Evolutionary conservation across 2,888 invertebrate species (phyloP).

Genomic region (Hybos culiciformis): DNA sequence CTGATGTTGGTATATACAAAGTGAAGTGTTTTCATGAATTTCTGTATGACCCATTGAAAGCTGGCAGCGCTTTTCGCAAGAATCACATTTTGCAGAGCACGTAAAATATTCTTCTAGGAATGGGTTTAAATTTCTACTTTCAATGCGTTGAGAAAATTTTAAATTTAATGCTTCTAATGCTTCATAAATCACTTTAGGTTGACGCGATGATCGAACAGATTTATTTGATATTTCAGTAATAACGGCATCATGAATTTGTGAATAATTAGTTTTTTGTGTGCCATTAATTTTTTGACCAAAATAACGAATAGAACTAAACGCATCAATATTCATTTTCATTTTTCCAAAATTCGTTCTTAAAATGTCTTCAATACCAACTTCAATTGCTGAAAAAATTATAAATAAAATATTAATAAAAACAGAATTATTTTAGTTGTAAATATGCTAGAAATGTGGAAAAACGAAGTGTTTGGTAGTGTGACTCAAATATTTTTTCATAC

Average conservation of each 20-base stretch:
- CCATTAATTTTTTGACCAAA: conserved; percentile 44
- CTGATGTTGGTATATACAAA: conserved; percentile 52
- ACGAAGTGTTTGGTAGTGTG: too few relatives aligned
- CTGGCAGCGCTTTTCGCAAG: conserved; percentile 49
- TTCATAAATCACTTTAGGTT: conserved; percentile 50
- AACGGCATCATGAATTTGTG: conserved; percentile 42
- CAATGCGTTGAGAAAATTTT: conserved; percentile 57
- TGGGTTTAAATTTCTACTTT: conserved; percentile 44
- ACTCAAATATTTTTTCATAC: too few relatives aligned
- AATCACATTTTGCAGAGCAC: conserved; percentile 54
- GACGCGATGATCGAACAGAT: conserved; percentile 53
- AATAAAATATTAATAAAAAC: conserved; percentile 7
- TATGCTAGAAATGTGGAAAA: too few relatives aligned
- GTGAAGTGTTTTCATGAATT: conserved; percentile 39
- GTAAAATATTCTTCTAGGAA: conserved; percentile 72
- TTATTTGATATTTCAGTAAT: conserved; percentile 52
- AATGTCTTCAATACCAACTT: conserved; percentile 48
- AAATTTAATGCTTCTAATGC: conserved; percentile 60
- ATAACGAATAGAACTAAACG: conserved; percentile 58
- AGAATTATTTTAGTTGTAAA: too few relatives aligned
- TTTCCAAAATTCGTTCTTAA: conserved; percentile 47
- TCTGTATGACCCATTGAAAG: conserved; percentile 55
- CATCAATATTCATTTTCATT: conserved; percentile 48
- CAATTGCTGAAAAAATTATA: conserved; percentile 33
- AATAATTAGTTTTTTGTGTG: conserved; percentile 44